Conservation (phyloP, 2,113 vertebrate species). For the Pseudonaja textilis region DNA sequence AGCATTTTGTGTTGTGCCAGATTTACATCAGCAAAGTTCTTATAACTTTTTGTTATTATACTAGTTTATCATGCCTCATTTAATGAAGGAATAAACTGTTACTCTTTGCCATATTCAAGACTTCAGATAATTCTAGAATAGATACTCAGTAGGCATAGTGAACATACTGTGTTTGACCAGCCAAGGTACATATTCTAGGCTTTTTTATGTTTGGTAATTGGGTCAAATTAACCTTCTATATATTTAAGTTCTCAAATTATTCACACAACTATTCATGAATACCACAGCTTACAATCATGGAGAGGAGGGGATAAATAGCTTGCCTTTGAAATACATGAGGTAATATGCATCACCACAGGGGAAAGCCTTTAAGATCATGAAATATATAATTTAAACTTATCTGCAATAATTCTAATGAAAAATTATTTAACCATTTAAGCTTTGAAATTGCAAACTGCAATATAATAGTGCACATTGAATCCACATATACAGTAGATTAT, state of each 20-base stretch:
- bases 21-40: not conserved
- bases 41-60: not conserved
- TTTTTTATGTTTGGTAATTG: not conserved
- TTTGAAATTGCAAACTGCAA: not conserved
- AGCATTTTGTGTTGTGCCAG: not conserved
- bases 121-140: not conserved
- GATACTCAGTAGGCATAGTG: not conserved
- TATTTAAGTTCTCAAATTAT: not conserved
- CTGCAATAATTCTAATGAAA: not conserved
- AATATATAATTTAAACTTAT: not conserved
- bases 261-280: not conserved
- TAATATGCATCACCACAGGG: not conserved
- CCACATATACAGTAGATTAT: not conserved
- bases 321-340: not conserved
- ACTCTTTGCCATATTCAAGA: not conserved
- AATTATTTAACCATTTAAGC: not conserved
- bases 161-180: not conserved
- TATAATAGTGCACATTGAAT: not conserved
- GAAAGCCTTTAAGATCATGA: not conserved
- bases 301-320: not conserved
- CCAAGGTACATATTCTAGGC: not conserved
- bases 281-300: not conserved
- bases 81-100: not conserved
- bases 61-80: not conserved
- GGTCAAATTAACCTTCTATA: not conserved